A percentile compares a stretch with the other conserved stretches of the same genome.
phyloP scores from a whole-genome alignment of 1,140 invertebrate species.

The Papilio helenus region DNA sequence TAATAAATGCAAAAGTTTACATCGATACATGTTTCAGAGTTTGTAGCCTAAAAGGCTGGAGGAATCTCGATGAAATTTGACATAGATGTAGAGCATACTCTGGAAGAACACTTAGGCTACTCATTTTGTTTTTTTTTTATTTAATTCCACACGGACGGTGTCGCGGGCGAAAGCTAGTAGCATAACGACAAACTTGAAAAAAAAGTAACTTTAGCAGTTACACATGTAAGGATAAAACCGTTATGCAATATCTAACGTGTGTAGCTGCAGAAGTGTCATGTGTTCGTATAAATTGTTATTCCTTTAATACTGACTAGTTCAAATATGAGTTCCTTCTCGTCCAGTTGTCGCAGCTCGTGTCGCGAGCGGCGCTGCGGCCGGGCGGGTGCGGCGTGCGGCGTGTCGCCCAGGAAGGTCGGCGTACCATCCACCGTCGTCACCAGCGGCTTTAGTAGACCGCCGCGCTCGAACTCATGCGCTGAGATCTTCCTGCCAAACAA shows the following conservation, averaged over 20 bases:
- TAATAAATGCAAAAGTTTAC: no score
- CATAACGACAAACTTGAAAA: no score
- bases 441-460: constrained; percentile 94
- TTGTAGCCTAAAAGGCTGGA: no score
- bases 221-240: background rate
- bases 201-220: background rate
- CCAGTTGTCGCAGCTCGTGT: constrained; percentile 93
- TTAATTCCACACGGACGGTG: no score
- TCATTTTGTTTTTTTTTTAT: no score
- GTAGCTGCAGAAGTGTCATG: background rate
- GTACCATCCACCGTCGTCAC: constrained; percentile 95
- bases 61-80: no score
- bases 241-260: background rate
- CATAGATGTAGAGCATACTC: no score
- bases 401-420: constrained; percentile 90
- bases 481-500: constrained; percentile 91
- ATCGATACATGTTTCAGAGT: no score
- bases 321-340: constrained; percentile 97
- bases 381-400: constrained; percentile 78
- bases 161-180: no score
- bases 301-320: constrained; percentile 88
- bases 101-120: no score
- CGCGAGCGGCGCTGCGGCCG: constrained; percentile 89
- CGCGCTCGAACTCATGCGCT: constrained; percentile 96
- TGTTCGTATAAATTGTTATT: background rate